Conservation (phyloP, 1,140 invertebrate genomes). For the Zeugodacus cucurbitae region DNA sequence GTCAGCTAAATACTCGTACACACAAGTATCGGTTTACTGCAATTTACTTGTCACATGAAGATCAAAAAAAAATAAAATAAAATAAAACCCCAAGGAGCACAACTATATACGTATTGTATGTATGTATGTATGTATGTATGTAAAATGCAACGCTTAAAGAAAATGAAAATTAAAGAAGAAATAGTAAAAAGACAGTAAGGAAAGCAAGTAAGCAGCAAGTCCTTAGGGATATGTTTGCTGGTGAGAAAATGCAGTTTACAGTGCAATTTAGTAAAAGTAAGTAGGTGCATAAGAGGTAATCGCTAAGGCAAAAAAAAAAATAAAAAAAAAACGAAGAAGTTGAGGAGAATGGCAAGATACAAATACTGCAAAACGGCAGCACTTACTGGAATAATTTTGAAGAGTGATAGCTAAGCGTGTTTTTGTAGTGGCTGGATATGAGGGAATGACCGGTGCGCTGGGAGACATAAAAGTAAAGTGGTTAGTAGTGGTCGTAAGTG, state of each 20-base stretch:
- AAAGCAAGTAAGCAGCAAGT: background rate
- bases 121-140: too few relatives aligned
- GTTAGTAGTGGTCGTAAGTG: background rate
- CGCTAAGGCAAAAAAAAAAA: background rate
- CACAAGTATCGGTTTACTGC: slow-evolving; percentile 4
- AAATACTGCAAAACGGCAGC: slow-evolving; percentile 2
- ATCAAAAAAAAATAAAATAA: too few relatives aligned
- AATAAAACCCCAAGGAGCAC: background rate
- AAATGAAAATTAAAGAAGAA: slow-evolving; percentile 19
- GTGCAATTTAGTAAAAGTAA: background rate
- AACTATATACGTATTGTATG: background rate
- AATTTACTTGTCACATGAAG: slow-evolving; percentile 30
- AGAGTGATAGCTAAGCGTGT: background rate
- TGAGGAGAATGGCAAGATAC: background rate
- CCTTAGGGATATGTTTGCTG: background rate
- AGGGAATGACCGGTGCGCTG: background rate
- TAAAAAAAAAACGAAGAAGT: background rate
- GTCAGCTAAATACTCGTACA: background rate
- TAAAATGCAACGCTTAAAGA: background rate
- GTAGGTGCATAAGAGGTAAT: background rate
- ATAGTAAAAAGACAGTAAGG: background rate
- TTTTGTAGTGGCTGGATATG: background rate
- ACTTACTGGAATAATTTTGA: slow-evolving; percentile 3
- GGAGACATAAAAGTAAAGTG: background rate
- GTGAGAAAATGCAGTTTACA: slow-evolving; percentile 21